Base-by-base conservation (phyloP, 2,113 vertebrate species). In the Lota lota region DNA sequence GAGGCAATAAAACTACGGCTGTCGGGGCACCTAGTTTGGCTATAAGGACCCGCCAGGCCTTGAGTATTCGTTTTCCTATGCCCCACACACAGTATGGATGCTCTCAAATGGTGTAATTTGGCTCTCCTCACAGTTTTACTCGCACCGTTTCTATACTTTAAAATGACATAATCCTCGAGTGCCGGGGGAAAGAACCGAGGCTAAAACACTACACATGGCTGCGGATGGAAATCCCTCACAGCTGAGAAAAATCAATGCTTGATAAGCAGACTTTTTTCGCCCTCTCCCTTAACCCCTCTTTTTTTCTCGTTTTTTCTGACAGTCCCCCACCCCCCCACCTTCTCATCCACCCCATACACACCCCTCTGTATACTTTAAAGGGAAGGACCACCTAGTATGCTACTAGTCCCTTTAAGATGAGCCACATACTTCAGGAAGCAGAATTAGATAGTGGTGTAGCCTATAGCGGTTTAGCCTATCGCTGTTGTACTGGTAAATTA, bases 201-300 rank as follows among this genome's bases (percentile, higher is more conserved):
- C 69, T 70, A 19, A 72, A 66, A 58, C 22, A 19, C 64, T 66
- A 40, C 36, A 40, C 64, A 51, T 47, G 67, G 76, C 72, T 82
- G 74, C 73, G 84, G 84, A 83, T 83, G 77, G 76, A 83, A 85
- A 87, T 83, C 77, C 77, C 73, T 78, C 47, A 65, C 79, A 77
- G 88, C 82, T 82, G 76, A 75, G 73, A 65, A 81, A 85, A 85
- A 88, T 88, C 82, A 79, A 78, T 82, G 76, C 83, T 79, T 66
- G 64, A 64, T 73, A 65, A 64, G 28, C 28, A 40, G 36, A 40
- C 36, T 40, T 63, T 62, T 80, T 68, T 73, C n/a, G 22, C 21
- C 56, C 53, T 40, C 63, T 40, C 62, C 57, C 21, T 59, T 19
- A 12, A 20, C 36, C 36, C 68, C 69, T 63, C 71, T 68, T 63